These are phyloP conservation scores for Siniperca undulata DNA, from an alignment of 2,797 vertebrate genomes.

Conservation along the genomic window DNA sequence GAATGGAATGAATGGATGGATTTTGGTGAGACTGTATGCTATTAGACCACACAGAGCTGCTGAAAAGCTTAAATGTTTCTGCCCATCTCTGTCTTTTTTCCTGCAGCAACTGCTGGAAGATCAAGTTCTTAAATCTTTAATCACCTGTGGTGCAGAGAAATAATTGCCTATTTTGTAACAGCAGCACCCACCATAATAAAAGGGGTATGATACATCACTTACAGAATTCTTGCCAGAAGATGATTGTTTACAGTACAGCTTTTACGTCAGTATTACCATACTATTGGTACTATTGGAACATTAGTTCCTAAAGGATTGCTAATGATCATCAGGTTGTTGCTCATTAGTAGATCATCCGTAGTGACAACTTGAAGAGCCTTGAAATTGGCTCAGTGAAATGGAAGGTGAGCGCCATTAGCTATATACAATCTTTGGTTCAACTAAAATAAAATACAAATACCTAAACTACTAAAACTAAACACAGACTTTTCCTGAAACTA, in stretches of 20 bases:
- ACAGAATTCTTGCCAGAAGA: constrained; percentile 36
- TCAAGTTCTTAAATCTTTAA: constrained; percentile 83
- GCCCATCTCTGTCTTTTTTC: constrained; percentile 54
- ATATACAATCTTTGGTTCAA: background rate
- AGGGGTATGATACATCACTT: constrained; percentile 51
- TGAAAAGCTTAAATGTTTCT: constrained; percentile 62
- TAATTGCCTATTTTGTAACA: constrained; percentile 82
- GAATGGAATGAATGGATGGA: constrained; percentile 8
- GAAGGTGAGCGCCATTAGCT: constrained; percentile 22
- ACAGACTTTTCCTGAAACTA: constrained; percentile 11
- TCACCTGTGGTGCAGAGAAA: constrained; percentile 80
- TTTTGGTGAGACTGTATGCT: constrained; percentile 29
- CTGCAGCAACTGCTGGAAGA: constrained; percentile 71
- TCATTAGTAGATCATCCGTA: constrained; percentile 24
- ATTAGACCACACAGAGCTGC: constrained; percentile 37
- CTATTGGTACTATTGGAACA: background rate
- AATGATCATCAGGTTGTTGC: constrained; percentile 40
- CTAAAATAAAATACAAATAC: constrained; percentile 15
- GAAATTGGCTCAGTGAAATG: constrained; percentile 33
- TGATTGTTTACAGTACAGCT: constrained; percentile 31
- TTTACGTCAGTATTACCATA: constrained; percentile 34
- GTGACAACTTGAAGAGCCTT: constrained; percentile 12
- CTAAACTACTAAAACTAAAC: background rate
- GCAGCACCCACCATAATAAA: constrained; percentile 67
- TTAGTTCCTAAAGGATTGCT: constrained; percentile 4